Conservation (phyloP, 2,888 invertebrate species). For the Lasioglossum morio region DNA sequence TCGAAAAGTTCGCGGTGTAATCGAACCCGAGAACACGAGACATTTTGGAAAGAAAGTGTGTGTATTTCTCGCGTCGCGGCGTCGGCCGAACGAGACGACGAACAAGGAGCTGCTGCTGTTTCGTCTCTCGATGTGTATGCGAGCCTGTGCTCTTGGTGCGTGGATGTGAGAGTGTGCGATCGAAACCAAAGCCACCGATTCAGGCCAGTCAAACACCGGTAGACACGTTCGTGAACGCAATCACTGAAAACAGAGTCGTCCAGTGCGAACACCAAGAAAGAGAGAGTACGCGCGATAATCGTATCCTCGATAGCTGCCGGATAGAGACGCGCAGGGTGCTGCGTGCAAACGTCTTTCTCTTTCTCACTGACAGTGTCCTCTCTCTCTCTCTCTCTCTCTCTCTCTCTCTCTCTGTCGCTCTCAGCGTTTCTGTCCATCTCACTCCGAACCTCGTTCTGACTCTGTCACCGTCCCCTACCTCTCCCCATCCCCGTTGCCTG, state of each 20-base stretch:
- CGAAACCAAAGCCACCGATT: conserved; percentile 53
- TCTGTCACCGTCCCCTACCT: neutral
- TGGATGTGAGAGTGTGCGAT: conserved; percentile 48
- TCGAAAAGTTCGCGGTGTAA: conserved; percentile 28
- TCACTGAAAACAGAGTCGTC: conserved; percentile 44
- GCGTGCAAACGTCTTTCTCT: conserved; percentile 48
- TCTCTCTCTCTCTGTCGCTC: neutral
- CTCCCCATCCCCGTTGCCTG: neutral
- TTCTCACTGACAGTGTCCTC: neutral
- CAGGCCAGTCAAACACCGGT: conserved; percentile 61
- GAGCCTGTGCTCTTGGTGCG: conserved; percentile 32
- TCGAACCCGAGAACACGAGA: conserved; percentile 14
- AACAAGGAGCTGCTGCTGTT: conserved; percentile 46
- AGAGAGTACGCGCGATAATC: conserved; percentile 58
- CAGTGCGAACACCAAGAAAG: conserved; percentile 42
- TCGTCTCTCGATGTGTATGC: conserved; percentile 47
- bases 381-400: neutral
- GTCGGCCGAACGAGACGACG: conserved; percentile 56
- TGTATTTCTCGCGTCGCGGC: conserved; percentile 63
- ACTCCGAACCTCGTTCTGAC: neutral
- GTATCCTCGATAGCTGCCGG: conserved; percentile 57
- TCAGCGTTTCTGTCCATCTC: neutral
- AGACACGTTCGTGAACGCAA: conserved; percentile 55
- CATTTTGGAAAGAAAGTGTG: conserved; percentile 51
- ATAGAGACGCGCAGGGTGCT: conserved; percentile 63